phyloP scores from a whole-genome alignment of 1,140 invertebrate genomes.

The Vanessa tameamea region DNA sequence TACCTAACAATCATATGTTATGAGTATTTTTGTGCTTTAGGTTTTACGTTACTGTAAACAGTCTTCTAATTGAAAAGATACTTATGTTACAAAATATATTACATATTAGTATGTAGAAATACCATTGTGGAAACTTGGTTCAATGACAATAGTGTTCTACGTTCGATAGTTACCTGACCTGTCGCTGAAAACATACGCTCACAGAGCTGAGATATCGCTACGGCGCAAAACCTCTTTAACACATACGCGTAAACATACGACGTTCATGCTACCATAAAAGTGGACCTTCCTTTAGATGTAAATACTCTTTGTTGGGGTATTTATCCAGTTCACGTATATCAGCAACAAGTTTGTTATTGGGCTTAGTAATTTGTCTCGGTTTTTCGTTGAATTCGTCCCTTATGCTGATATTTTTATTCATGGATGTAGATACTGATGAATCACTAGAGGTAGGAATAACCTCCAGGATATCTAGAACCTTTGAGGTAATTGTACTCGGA shows the following conservation, averaged over 20 bases:
- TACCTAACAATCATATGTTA: no score
- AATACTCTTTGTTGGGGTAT: not conserved
- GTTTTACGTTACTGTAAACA: no score
- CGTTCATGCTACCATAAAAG: not conserved
- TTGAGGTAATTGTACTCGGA: not conserved
- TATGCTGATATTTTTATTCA: not conserved
- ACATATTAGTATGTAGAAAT: no score
- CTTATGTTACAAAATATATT: no score
- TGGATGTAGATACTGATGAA: not conserved
- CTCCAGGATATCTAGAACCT: no score
- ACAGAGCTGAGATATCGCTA: not conserved
- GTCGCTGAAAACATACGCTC: not conserved
- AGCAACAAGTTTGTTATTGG: not conserved
- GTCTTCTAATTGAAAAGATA: no score
- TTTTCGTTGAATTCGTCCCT: not conserved
- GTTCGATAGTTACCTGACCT: no score
- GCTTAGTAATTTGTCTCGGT: not conserved
- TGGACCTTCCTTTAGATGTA: not conserved
- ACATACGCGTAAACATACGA: not conserved
- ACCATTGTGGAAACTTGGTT: no score
- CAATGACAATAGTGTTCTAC: no score
- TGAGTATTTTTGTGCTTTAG: no score
- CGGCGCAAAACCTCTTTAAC: not conserved
- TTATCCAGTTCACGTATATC: not conserved
- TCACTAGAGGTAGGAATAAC: no score